Evolutionary conservation across 2,113 vertebrate species (phyloP), one percentile per base, ranked within the genome.

Genomic region (Antechinus stuartii): DNA sequence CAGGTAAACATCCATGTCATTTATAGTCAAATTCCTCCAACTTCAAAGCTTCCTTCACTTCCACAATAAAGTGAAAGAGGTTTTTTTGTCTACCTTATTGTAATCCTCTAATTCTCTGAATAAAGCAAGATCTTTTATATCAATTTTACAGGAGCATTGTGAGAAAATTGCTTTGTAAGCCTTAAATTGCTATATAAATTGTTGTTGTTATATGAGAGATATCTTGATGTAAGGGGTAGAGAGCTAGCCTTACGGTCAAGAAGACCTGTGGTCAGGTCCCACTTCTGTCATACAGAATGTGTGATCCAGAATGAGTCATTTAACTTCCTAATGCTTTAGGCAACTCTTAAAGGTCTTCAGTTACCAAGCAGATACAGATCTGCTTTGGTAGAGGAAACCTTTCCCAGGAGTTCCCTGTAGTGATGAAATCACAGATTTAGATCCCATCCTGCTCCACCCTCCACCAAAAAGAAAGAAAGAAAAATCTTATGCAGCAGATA

Each of bases 61-160:
- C 90, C 94, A 96, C 94, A 96, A 91, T 16, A 57, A 0, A 9
- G 47, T 54, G 27, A 49, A 47, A 91, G 35, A 95, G 76, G 92
- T 96, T 89, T 89, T 94, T 94, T 76, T 93, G 35, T 35, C 61
- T 68, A 27, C 10, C 55, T 54, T 52, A 35, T 54, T 95, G 92
- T 26, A 46, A 93, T 93, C 96, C 90, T 54, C 93, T 96, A 94
- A 97, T 94, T 95, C 91, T 92, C 30, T 30, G 55, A 53, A 94
- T 92, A 93, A 95, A 95, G 25, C 76, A 56, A 90, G 76, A 16
- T 90, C 61, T 47, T 19, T 23, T 26, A 92, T 92, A 46, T 92
- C 93, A 35, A 56, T 35, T 16, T 50, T 27, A 93, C 95, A 96
- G 97, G 94, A 97, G 96, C 49, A 96, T 68, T 68, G 27, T 68